Evolutionary conservation across 2,888 invertebrate species (phyloP).

Genomic region (Shargacucullia verbasci): DNA sequence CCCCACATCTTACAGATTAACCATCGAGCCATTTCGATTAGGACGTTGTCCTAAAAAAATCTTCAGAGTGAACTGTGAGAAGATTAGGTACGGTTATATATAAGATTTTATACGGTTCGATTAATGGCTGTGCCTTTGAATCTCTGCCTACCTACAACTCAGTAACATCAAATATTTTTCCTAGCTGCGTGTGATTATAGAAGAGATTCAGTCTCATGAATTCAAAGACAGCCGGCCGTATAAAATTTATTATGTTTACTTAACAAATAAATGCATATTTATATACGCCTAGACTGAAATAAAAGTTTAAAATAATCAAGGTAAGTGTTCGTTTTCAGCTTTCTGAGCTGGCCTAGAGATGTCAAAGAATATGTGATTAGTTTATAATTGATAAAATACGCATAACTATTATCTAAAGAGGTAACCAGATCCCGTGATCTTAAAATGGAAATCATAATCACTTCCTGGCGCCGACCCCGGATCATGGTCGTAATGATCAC

Average conservation of each 20-base stretch:
- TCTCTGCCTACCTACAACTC: conserved; percentile 23
- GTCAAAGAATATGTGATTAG: conserved; percentile 68
- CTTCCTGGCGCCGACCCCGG: conserved; percentile 59
- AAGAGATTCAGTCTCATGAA: conserved; percentile 52
- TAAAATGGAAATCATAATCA: conserved; percentile 45
- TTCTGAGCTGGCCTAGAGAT: conserved; percentile 77
- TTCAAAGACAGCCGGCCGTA: conserved; percentile 64
- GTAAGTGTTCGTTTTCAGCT: conserved; percentile 68
- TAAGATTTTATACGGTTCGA: conserved; percentile 16
- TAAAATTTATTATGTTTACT: conserved; percentile 74
- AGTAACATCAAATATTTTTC: conserved; percentile 49
- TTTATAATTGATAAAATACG: conserved; percentile 68
- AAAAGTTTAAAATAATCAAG: conserved; percentile 76
- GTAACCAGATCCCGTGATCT: conserved; percentile 56
- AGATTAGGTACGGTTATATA: conserved; percentile 1
- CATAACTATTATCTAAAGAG: conserved; percentile 65
- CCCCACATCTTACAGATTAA: conserved; percentile 33
- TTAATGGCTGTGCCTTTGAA: conserved; percentile 18
- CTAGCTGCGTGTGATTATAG: conserved; percentile 31
- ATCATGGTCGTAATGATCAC: conserved; percentile 35
- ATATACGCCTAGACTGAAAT: conserved; percentile 66
- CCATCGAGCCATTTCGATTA: conserved; percentile 27
- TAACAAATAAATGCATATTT: conserved; percentile 73
- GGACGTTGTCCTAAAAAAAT: conserved; percentile 43
- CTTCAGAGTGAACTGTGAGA: conserved; percentile 15